These are phyloP conservation scores for Hirundichthys speculiger DNA, from an alignment of 2,113 vertebrate species.

Conservation along the genomic window DNA sequence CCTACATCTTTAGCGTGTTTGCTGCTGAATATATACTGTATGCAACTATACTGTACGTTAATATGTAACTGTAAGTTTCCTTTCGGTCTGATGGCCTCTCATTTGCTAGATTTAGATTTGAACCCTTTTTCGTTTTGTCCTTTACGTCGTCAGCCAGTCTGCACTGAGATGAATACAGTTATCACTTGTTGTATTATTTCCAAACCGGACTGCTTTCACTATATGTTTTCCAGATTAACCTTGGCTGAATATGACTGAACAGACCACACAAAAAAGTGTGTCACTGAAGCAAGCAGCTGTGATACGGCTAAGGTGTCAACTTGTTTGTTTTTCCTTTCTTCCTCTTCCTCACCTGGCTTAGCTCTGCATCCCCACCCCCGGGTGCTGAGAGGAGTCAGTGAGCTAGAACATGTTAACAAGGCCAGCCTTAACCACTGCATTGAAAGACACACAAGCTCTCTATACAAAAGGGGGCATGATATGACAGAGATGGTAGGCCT, in stretches of 20 bases:
- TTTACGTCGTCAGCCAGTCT: too few species aligned
- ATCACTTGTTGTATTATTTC: neutral
- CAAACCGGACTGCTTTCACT: neutral
- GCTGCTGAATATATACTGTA: neutral
- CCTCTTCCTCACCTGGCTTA: constrained; percentile 68
- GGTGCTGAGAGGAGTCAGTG: constrained; percentile 78
- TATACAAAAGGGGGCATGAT: constrained; percentile 15
- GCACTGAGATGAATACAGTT: too few species aligned
- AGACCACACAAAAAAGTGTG: constrained; percentile 12
- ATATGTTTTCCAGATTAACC: neutral
- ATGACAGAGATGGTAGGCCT: neutral
- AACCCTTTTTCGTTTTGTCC: too few species aligned
- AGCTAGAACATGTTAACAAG: constrained; percentile 84
- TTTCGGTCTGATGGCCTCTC: too few species aligned
- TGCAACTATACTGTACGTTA: neutral
- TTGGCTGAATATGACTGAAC: neutral
- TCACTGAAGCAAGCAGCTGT: constrained; percentile 54
- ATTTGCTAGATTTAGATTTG: too few species aligned
- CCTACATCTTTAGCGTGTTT: constrained; percentile 24
- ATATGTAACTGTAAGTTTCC: neutral
- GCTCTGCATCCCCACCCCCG: constrained; percentile 44
- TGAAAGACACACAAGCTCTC: constrained; percentile 72
- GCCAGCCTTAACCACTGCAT: constrained; percentile 53
- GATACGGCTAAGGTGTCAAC: constrained; percentile 59
- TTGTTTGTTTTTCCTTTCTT: constrained; percentile 79